Base-by-base conservation (phyloP, 2,113 vertebrate genomes). In the Bagarius yarrelli region DNA sequence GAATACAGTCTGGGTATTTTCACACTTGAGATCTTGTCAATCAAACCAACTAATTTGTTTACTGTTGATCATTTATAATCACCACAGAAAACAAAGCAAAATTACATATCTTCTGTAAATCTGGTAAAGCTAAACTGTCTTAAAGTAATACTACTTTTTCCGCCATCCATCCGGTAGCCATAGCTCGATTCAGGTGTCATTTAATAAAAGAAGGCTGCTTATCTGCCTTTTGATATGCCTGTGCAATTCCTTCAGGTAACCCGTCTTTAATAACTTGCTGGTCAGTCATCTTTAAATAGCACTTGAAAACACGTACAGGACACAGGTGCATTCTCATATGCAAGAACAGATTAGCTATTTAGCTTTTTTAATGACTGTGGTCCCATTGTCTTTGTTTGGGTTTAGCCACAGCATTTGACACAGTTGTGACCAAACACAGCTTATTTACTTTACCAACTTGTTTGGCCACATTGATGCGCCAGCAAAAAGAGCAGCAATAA, bases 1-100 rank as follows among this genome's bases (percentile, higher is more conserved):
- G 30, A 67, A 34, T 77, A 52, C 16, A 50, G 12, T 73, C 11
- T 32, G 70, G 50, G 50, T 55, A 9, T 55, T 73, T 73, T 73
- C 50, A 73, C 50, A 55, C 30, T 55, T 73, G 27, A 55, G 27
- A 71, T 32, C 0, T 13, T 34, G 19, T 72, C 3, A 19, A 4
- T 52, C 25, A 71, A 71, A 52, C 13, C 2, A 6, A 40, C 36
- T 40, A 40, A 3, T 6, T 6, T 40, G 36, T 40, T 40, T 40
- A 6, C 3, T 40, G 36, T n/a, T n/a, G n/a, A 50, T 25, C 44
- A 50, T 8, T 70, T 1, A 25, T 18, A 47, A 5, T 25, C 6
- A 25, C 40, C 40, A 47, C 44, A 27, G 0, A 44, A 9, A 34
- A 50, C 67, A 18, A 18, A 70, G 3, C 44, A 30, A 50, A 18